These are phyloP conservation scores for Theodoxus fluviatilis DNA, from an alignment of 2,888 invertebrate genomes.

Conservation along the genomic window DNA sequence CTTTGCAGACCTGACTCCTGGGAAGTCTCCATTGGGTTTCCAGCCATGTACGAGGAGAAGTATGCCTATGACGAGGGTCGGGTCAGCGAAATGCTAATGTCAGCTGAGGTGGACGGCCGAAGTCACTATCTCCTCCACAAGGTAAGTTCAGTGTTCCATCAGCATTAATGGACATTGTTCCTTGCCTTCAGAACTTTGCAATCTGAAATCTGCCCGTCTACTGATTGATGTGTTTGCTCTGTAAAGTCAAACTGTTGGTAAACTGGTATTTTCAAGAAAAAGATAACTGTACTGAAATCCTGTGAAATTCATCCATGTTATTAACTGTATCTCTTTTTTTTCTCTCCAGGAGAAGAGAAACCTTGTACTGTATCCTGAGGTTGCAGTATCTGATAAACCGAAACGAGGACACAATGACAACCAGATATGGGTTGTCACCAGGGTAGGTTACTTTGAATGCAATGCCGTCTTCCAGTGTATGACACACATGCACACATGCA, in stretches of 20 bases:
- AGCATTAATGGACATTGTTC: background rate
- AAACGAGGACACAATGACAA: constrained; percentile 43
- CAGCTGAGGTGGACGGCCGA: constrained; percentile 43
- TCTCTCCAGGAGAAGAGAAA: constrained; percentile 37
- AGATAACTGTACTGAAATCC: no score
- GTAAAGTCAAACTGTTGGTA: no score
- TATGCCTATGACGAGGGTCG: constrained; percentile 33
- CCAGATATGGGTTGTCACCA: constrained; percentile 59
- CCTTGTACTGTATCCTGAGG: constrained; percentile 53
- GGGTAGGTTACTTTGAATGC: constrained; percentile 50
- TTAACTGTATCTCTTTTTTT: constrained; percentile 11
- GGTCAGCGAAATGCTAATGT: constrained; percentile 30
- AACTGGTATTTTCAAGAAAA: no score
- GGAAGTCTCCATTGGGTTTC: constrained; percentile 47
- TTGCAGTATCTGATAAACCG: constrained; percentile 50
- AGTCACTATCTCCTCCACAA: constrained; percentile 49
- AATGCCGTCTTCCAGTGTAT: no score
- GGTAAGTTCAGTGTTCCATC: constrained; percentile 33
- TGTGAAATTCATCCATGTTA: background rate
- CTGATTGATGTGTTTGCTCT: no score
- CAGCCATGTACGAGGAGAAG: constrained; percentile 38
- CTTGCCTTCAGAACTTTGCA: background rate
- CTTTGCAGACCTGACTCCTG: constrained; percentile 35
- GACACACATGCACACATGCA: no score
- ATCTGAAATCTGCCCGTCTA: no score